Evolutionary conservation across 2,797 vertebrate genomes (phyloP).

Genomic region (Phrynocephalus guinanensis): DNA sequence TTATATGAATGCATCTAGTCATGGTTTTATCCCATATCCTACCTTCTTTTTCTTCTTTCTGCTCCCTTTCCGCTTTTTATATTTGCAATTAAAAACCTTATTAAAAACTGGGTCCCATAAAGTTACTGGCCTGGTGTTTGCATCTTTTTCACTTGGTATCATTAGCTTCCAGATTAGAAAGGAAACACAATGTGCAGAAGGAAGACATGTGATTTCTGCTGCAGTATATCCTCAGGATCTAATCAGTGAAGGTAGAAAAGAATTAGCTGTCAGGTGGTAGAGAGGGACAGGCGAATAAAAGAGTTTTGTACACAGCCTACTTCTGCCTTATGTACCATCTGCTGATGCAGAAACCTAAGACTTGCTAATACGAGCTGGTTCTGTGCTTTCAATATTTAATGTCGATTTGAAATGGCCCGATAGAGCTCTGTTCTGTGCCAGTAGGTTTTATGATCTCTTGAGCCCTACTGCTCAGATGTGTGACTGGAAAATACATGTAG

Average conservation of each 20-base stretch:
- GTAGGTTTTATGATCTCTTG: conserved; percentile 31
- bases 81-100: too few species aligned
- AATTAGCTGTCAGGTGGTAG: conserved; percentile 55
- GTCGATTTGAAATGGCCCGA: conserved; percentile 62
- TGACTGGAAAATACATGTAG: neutral
- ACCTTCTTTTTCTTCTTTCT: too few species aligned
- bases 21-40: too few species aligned
- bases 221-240: conserved; percentile 66
- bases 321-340: conserved; percentile 66
- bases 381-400: conserved; percentile 73
- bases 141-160: neutral
- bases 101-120: neutral
- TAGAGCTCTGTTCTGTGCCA: conserved; percentile 45
- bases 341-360: conserved; percentile 67
- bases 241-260: conserved; percentile 45
- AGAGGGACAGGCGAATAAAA: conserved; percentile 50
- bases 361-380: conserved; percentile 53
- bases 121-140: neutral
- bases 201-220: conserved; percentile 51
- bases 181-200: conserved; percentile 37
- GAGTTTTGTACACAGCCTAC: conserved; percentile 59
- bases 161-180: conserved; percentile 37
- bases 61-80: too few species aligned
- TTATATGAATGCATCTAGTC: too few species aligned
- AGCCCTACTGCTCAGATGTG: neutral